Percentiles rank a stretch among this genome's conserved stretches.
These are phyloP conservation scores for Pangasius larnaudii DNA, from an alignment of 2,797 vertebrate genomes.

Conservation along the genomic window DNA sequence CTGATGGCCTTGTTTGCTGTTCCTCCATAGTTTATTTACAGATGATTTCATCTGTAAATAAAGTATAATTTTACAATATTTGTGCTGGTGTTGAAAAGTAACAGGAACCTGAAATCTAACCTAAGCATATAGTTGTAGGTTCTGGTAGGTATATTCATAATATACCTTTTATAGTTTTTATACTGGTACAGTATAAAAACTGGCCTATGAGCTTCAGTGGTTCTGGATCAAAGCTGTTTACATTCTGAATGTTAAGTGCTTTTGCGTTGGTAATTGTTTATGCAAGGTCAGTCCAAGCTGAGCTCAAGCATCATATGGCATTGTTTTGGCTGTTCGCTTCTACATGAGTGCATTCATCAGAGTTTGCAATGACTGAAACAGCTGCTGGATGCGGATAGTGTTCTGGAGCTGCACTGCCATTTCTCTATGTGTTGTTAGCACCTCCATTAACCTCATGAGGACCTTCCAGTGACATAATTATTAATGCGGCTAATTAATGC, in stretches of 20 bases:
- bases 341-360: slow-evolving; percentile 29
- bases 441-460: background rate
- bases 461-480: background rate
- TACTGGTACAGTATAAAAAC: background rate
- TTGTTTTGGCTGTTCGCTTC: slow-evolving; percentile 19
- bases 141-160: background rate
- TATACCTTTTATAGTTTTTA: background rate
- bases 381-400: slow-evolving; percentile 36
- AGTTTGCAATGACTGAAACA: slow-evolving; percentile 39
- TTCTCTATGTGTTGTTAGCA: slow-evolving; percentile 16
- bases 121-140: background rate
- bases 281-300: slow-evolving; percentile 1
- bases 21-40: slow-evolving; percentile 7
- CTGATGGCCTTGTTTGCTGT: background rate
- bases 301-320: slow-evolving; percentile 35
- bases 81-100: background rate
- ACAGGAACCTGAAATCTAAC: background rate
- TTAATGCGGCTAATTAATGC: slow-evolving; percentile 2
- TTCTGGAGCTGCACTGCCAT: slow-evolving; percentile 11
- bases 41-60: background rate
- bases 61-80: background rate
- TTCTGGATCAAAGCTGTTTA: slow-evolving; percentile 16
- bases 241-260: slow-evolving; percentile 5
- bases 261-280: slow-evolving; percentile 19
- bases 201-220: background rate